Conservation (phyloP, 2,888 invertebrate genomes). For the Dicyrtoma fusca region DNA sequence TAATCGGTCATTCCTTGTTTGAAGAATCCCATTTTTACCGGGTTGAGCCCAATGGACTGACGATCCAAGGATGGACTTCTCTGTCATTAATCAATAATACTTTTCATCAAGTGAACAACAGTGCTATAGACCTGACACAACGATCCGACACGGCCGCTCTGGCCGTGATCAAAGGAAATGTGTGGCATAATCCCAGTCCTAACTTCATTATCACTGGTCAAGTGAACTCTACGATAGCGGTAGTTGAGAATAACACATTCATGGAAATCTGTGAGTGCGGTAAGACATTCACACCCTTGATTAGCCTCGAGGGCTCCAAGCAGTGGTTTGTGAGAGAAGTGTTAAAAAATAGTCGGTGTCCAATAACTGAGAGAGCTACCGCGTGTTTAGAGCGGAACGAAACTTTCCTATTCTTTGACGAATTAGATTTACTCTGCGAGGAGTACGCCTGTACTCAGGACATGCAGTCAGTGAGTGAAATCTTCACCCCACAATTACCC, state of each 20-base stretch:
- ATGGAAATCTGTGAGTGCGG: conserved; percentile 42
- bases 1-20: conserved; percentile 43
- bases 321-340: conserved; percentile 52
- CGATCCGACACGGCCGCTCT: conserved; percentile 60
- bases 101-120: conserved; percentile 65
- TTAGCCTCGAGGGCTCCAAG: conserved; percentile 45
- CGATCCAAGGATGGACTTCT: conserved; percentile 69
- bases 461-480: conserved; percentile 25
- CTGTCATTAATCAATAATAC: conserved; percentile 69
- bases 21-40: conserved; percentile 62
- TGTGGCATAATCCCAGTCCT: conserved; percentile 61
- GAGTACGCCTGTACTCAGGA: conserved; percentile 22
- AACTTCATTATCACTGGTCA: conserved; percentile 52
- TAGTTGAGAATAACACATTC: conserved; percentile 50
- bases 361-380: conserved; percentile 44
- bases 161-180: conserved; percentile 67
- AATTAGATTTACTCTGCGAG: conserved; percentile 44
- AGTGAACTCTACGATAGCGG: conserved; percentile 38
- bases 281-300: conserved; percentile 13
- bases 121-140: conserved; percentile 62
- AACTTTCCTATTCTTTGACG: conserved; percentile 50
- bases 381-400: conserved; percentile 42
- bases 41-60: conserved; percentile 67
- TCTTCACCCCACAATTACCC: conserved; percentile 47
- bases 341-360: conserved; percentile 49